Conservation (phyloP, 2,113 vertebrate genomes). For the Patagioenas fasciata region DNA sequence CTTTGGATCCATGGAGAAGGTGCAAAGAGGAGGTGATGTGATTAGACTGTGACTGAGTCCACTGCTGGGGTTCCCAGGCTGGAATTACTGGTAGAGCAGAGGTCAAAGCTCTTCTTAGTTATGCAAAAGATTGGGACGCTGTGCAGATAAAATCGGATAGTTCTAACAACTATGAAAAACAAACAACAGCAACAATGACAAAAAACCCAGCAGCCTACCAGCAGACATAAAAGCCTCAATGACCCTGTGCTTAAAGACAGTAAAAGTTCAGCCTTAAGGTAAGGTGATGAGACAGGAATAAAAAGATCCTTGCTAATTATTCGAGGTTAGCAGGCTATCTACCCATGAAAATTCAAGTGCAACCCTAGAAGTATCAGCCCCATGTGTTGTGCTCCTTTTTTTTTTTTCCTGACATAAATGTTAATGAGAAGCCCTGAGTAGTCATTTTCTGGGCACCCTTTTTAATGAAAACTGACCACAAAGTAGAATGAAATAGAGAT, state of each 20-base stretch:
- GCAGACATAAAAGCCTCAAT: background rate
- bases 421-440: background rate
- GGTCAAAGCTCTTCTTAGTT: background rate
- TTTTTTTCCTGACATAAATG: background rate
- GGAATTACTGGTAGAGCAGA: background rate
- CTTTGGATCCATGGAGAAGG: rapidly evolving
- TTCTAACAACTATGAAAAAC: background rate
- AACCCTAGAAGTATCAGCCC: background rate
- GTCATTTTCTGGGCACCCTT: background rate
- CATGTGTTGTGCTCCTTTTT: no score
- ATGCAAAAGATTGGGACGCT: background rate
- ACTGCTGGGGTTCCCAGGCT: background rate
- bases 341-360: background rate
- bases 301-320: background rate
- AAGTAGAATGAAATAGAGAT: background rate
- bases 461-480: background rate
- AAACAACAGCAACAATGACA: no score
- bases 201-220: background rate
- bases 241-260: background rate
- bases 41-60: background rate
- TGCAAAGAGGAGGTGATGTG: background rate
- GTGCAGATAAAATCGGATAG: background rate
- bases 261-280: background rate
- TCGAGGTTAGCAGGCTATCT: background rate
- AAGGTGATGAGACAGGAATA: background rate